phyloP scores from a whole-genome alignment of 2,888 invertebrate species.

The Xestia ashworthii region DNA sequence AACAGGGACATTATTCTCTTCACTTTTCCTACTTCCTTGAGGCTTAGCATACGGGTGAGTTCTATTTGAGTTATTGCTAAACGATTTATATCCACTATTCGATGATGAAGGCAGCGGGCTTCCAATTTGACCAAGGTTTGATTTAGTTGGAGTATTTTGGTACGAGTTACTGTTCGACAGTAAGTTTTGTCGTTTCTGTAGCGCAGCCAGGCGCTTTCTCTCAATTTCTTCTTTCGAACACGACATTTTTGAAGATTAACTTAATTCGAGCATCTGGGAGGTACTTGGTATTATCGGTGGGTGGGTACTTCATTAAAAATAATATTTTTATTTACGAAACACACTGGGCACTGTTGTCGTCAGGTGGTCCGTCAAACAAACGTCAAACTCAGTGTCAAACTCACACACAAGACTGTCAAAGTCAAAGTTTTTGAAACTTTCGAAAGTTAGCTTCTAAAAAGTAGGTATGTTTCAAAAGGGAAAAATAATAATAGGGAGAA shows the following conservation, averaged over 20 bases:
- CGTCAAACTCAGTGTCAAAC: background rate
- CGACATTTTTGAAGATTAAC: slow-evolving; percentile 72
- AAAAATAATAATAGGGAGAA: background rate
- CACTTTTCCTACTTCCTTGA: slow-evolving; percentile 41
- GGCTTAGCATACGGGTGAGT: slow-evolving; percentile 82
- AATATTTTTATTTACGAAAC: slow-evolving; percentile 19
- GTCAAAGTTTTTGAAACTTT: background rate
- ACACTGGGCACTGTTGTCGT: background rate
- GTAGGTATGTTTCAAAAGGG: background rate
- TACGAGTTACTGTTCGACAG: slow-evolving; percentile 60
- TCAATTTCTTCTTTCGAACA: slow-evolving; percentile 90
- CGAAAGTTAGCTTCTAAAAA: background rate
- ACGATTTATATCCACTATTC: slow-evolving; percentile 71
- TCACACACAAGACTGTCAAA: background rate
- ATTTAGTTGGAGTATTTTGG: slow-evolving; percentile 58
- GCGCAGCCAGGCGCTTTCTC: slow-evolving; percentile 88
- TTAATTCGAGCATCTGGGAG: slow-evolving; percentile 8
- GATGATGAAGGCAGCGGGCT: slow-evolving; percentile 58
- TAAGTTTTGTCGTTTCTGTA: slow-evolving; percentile 82
- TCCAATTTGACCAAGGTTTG: slow-evolving; percentile 14
- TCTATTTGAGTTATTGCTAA: slow-evolving; percentile 58
- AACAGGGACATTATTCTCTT: slow-evolving; percentile 70
- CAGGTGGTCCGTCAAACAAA: background rate
- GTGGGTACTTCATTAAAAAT: slow-evolving; percentile 23
- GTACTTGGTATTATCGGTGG: slow-evolving; percentile 13